Percentiles rank a stretch among this genome's conserved stretches.
Evolutionary conservation across 2,888 invertebrate genomes (phyloP).

Genomic region (Nebria brevicollis): DNA sequence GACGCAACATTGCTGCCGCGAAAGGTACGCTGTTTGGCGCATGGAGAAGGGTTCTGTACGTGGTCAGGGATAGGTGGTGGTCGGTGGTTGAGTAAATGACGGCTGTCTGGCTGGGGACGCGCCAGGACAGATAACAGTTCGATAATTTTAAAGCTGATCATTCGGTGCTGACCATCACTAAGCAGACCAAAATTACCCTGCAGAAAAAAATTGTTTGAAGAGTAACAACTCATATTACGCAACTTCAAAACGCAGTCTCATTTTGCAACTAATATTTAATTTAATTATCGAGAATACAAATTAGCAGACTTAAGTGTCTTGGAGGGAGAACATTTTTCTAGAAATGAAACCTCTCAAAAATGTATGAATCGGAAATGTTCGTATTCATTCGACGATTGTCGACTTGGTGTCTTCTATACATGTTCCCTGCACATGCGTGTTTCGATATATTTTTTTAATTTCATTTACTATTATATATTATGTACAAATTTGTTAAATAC

Average conservation of each 20-base stretch:
- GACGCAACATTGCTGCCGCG: not conserved
- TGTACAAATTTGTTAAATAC: too few species aligned
- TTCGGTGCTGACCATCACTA: conserved; percentile 36
- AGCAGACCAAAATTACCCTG: conserved; percentile 26
- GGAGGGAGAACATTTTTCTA: too few species aligned
- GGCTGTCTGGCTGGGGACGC: conserved; percentile 30
- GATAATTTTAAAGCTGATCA: conserved; percentile 46
- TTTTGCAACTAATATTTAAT: too few species aligned
- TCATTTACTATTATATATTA: too few species aligned
- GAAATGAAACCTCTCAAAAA: too few species aligned
- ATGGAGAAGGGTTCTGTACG: not conserved
- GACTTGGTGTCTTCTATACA: too few species aligned
- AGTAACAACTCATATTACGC: not conserved
- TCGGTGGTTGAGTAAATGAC: conserved; percentile 23
- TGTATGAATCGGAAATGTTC: too few species aligned
- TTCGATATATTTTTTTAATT: too few species aligned
- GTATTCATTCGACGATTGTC: too few species aligned
- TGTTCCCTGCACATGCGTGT: too few species aligned
- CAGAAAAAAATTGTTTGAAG: not conserved
- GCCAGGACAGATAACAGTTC: conserved; percentile 38
- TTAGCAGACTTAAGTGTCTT: too few species aligned
- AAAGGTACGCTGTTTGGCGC: not conserved
- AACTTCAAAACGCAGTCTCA: not conserved
- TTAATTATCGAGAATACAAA: too few species aligned
- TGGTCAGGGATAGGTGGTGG: not conserved